Evolutionary conservation across 2,888 invertebrate genomes (phyloP), one percentile per base, ranked within the genome.

Genomic region (Lymantria monacha): DNA sequence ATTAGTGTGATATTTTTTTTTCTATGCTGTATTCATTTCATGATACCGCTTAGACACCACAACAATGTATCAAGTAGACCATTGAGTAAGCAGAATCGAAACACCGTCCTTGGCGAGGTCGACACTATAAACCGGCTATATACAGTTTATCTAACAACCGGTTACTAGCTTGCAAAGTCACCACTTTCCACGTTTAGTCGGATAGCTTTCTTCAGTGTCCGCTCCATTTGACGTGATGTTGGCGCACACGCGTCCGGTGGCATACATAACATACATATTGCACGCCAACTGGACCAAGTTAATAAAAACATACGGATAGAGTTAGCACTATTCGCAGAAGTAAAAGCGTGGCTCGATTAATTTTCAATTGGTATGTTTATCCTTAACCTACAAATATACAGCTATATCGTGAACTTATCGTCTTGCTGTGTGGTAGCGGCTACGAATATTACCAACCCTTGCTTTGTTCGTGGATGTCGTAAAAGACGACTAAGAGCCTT

Each of bases 261-360:
- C 90, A 86, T 74, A 89, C 85, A 90, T 90, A 87, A 83, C 87
- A 66, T 60, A 81, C 90, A 89, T 90, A 91, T 88, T 79, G 89
- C 91, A 90, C 90, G 61, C 63, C 81, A 86, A 87, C 81, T 87
- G 76, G 88, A 86, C 79, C 87, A 81, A 63, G 71, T 71, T 70
- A 68, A 83, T 75, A 90, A 89, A 89, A 89, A 88, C 84, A 80
- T 72, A 84, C 85, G 87, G 74, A 77, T 74, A 64, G 69, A 70
- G 66, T 63, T 55, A 59, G 73, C 72, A 69, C 69, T 47, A 55
- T 67, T 63, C 66, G 63, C 63, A 67, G 67, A 67, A 67, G 52
- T 53, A 61, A 66, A 53, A 56, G 62, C 54, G 47, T 13, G 36
- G 48, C 33, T 59, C 59, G 69, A 66, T 63, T 61, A 68, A 59